phyloP scores from a whole-genome alignment of 2,797 vertebrate genomes.

The Remorina albescens region DNA sequence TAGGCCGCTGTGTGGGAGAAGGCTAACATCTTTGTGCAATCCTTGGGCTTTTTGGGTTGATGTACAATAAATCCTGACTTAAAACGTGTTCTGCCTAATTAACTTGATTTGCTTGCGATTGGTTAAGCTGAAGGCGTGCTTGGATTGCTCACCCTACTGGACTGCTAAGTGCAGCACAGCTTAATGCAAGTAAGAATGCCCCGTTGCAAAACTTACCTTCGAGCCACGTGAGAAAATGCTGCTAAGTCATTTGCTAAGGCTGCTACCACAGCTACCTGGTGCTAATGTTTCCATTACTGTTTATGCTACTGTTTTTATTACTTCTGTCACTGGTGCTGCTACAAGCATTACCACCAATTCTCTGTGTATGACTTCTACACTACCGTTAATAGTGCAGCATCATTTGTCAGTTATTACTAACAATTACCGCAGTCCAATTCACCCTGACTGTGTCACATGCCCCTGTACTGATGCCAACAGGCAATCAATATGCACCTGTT shows the following conservation, averaged over 20 bases:
- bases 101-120: conserved; percentile 53
- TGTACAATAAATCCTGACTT: conserved; percentile 39
- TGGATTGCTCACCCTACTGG: conserved; percentile 31
- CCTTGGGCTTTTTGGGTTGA: neutral
- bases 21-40: conserved; percentile 16
- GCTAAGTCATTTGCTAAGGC: neutral
- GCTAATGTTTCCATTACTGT: neutral
- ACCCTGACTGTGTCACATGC: no score
- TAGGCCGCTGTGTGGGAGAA: neutral
- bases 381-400: no score
- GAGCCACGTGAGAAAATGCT: conserved; percentile 10
- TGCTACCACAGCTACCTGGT: neutral
- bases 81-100: conserved; percentile 35
- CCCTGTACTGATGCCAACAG: no score
- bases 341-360: neutral
- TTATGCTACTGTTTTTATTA: neutral
- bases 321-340: neutral
- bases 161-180: conserved; percentile 40
- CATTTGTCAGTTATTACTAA: neutral
- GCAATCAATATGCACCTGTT: no score
- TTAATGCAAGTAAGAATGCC: conserved; percentile 4
- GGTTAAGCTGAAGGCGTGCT: conserved; percentile 40
- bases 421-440: no score
- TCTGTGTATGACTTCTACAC: neutral
- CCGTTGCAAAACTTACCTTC: neutral